These are phyloP conservation scores for Albula goreensis DNA, from an alignment of 2,113 vertebrate species.

Conservation along the genomic window DNA sequence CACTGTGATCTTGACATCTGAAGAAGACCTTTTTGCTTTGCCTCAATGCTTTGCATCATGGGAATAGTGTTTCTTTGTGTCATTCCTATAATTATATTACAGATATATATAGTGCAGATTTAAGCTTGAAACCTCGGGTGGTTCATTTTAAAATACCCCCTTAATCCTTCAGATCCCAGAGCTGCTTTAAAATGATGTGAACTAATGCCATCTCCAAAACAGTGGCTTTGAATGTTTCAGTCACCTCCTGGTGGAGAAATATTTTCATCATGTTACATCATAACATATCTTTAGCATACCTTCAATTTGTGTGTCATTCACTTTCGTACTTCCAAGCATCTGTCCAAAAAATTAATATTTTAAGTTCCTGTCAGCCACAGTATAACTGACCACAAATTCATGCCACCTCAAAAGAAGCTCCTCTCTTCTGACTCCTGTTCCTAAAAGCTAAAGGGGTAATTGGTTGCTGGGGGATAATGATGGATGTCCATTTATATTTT, in stretches of 20 bases:
- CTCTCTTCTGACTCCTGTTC: neutral
- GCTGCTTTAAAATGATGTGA: neutral
- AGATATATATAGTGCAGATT: neutral
- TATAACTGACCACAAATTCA: too few relatives aligned
- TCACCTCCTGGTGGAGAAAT: neutral
- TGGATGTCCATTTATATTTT: slow-evolving; percentile 14
- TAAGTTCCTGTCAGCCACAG: neutral
- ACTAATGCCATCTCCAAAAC: neutral
- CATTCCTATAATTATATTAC: neutral
- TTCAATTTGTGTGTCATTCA: neutral
- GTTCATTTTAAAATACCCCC: neutral
- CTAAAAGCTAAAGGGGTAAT: neutral
- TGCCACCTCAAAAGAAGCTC: too few relatives aligned
- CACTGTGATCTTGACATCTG: too few relatives aligned
- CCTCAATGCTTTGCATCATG: too few relatives aligned
- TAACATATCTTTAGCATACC: neutral
- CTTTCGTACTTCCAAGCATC: neutral
- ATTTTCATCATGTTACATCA: neutral
- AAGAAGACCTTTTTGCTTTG: too few relatives aligned
- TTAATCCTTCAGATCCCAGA: neutral
- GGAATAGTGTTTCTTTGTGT: too few relatives aligned
- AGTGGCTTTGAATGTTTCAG: neutral
- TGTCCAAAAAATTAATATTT: neutral
- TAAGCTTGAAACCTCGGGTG: neutral
- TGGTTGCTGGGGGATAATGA: neutral